These are phyloP conservation scores for Panulirus ornatus DNA, from an alignment of 1,140 invertebrate genomes.

Conservation along the genomic window DNA sequence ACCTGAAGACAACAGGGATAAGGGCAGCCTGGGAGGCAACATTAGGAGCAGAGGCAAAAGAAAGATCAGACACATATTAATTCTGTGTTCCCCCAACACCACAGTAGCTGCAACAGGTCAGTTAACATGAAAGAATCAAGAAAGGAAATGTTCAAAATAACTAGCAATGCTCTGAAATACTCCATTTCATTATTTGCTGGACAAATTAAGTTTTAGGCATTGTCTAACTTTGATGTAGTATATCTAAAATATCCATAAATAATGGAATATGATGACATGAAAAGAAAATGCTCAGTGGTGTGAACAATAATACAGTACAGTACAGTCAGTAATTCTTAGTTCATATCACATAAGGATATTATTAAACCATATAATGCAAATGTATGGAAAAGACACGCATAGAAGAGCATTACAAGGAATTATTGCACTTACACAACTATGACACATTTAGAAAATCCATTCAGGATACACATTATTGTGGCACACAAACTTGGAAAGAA, in stretches of 20 bases:
- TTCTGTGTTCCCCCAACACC: slow-evolving; percentile 35
- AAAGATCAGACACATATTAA: slow-evolving; percentile 9
- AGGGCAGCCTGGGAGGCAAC: slow-evolving; percentile 26
- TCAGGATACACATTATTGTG: slow-evolving; percentile 43
- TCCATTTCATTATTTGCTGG: too few species aligned
- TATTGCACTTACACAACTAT: slow-evolving; percentile 41
- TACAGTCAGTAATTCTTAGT: too few species aligned
- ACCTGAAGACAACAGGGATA: background rate
- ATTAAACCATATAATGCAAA: background rate
- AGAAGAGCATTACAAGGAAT: background rate
- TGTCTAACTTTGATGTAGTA: too few species aligned
- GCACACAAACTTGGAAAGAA: slow-evolving; percentile 41
- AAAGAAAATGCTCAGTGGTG: background rate
- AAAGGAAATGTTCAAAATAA: too few species aligned
- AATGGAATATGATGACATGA: background rate
- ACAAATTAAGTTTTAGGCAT: too few species aligned
- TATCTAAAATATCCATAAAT: too few species aligned
- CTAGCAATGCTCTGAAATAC: too few species aligned
- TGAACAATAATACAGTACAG: too few species aligned
- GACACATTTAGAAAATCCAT: slow-evolving; percentile 41
- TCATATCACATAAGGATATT: too few species aligned
- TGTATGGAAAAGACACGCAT: background rate
- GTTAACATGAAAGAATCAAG: too few species aligned
- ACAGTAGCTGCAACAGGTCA: background rate
- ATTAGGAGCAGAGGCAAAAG: slow-evolving; percentile 60